Evolutionary conservation across 2,888 invertebrate species (phyloP), one percentile per base, ranked within the genome.

Genomic region (Drosophila yooni): DNA sequence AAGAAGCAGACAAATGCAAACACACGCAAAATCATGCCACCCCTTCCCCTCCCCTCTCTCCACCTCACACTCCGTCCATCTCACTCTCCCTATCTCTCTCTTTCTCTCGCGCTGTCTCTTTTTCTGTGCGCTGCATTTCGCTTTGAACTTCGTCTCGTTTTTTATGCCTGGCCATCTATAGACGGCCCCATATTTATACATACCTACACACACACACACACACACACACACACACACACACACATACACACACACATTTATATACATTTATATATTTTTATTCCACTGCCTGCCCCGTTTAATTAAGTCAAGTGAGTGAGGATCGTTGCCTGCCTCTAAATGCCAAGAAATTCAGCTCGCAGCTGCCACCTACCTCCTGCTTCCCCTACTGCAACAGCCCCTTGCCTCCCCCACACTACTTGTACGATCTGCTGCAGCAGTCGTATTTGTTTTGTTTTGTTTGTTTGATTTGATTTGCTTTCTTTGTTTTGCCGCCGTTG

Each of bases 271-370:
- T 72, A 67, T 85, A 70, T 81, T 63, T 89, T 81, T 82, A 85
- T 81, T 70, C 70, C 74, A 80, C 71, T 79, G 81, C 56, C 82
- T 83, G 84, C 81, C 76, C 73, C 75, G 81, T 86, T 88, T 91
- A 91, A 89, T 89, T 91, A 88, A 91, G 90, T 88, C 88, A 90
- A 91, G 91, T 90, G 89, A 88, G 88, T 78, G 83, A 77, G 71
- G 77, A 86, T 74, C 78, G 86, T 79, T 80, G 81, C 73, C 79
- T 73, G 80, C 85, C 72, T 70, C 83, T 83, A 83, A 87, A 83
- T 83, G 88, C 82, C 82, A 83, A 83, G 67, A 82, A 76, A 82
- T 81, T 81, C 79, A 75, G 60, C 36, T 29, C 75, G 71, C 77
- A 79, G 79, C 79, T 77, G 79, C 75, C 74, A 62, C 48, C 27